These are phyloP conservation scores for Ophion costatus DNA, from an alignment of 2,888 invertebrate genomes.

Conservation along the genomic window DNA sequence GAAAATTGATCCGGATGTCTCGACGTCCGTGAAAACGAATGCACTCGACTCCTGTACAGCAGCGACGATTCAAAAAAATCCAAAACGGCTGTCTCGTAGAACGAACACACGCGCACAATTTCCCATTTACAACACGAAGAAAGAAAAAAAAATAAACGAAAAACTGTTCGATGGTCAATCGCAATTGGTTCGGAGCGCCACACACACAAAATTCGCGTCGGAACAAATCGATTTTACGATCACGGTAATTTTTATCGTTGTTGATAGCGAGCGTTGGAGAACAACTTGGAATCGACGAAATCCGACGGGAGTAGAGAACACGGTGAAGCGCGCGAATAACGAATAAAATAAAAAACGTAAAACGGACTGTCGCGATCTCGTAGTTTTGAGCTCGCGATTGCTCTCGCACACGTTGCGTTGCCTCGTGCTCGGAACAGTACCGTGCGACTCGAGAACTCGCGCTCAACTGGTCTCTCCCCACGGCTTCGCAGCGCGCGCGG, in stretches of 20 bases:
- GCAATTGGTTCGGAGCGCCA: conserved; percentile 21
- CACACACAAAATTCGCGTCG: conserved; percentile 33
- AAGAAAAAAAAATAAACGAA: background rate
- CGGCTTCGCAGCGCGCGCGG: conserved; percentile 77
- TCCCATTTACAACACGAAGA: background rate
- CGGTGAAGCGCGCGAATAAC: background rate
- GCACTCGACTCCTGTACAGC: conserved; percentile 33
- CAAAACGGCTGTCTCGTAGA: conserved; percentile 56
- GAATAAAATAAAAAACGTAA: background rate
- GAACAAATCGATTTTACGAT: background rate
- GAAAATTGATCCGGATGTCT: conserved; percentile 31
- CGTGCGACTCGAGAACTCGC: conserved; percentile 81
- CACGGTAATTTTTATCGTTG: background rate
- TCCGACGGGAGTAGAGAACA: background rate
- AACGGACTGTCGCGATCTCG: conserved; percentile 11
- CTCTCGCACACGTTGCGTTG: conserved; percentile 7
- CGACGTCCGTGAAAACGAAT: conserved; percentile 10
- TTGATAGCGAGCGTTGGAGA: background rate
- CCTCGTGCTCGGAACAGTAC: conserved; percentile 70
- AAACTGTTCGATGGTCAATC: conserved; percentile 29
- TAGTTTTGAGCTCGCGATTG: conserved; percentile 16
- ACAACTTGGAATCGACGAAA: background rate
- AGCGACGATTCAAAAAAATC: conserved; percentile 41
- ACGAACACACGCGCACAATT: conserved; percentile 62
- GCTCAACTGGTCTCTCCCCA: conserved; percentile 81